These are phyloP conservation scores for Umimayanthus chanpuru DNA, from an alignment of 92 coral and sea anemone species.

Conservation along the genomic window DNA sequence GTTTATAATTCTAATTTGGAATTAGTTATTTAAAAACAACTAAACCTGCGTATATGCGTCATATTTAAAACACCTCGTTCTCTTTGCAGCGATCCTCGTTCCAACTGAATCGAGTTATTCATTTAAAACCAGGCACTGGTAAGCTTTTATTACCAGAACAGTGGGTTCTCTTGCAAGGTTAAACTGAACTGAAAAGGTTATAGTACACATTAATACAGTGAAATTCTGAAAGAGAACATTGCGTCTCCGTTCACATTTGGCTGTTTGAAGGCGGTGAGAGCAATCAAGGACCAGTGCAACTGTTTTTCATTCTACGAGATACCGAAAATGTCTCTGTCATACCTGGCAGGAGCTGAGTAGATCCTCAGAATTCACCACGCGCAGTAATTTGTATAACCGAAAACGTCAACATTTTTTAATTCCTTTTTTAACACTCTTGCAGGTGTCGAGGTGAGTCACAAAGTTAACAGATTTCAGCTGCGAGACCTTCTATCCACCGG, in stretches of 20 bases:
- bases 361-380: neutral
- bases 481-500: neutral
- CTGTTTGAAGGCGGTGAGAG: neutral
- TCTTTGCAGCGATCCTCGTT: neutral
- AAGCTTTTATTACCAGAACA: neutral
- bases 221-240: neutral
- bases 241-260: neutral
- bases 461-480: neutral
- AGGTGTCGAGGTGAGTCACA: neutral
- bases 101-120: neutral
- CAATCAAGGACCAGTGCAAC: neutral
- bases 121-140: neutral
- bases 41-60: neutral
- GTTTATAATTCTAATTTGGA: constrained; percentile 30
- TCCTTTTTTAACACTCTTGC: neutral
- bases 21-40: constrained; percentile 1
- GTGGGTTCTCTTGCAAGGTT: neutral
- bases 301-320: neutral
- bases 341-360: neutral
- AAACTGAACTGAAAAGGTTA: neutral
- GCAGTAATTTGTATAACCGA: neutral
- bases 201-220: too few species aligned
- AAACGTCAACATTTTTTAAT: neutral
- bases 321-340: neutral
- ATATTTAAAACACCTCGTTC: constrained; percentile 6